Percentiles rank a stretch among this genome's conserved stretches.
phyloP scores from a whole-genome alignment of 2,797 vertebrate genomes.

The Acrocephalus scirpaceus region DNA sequence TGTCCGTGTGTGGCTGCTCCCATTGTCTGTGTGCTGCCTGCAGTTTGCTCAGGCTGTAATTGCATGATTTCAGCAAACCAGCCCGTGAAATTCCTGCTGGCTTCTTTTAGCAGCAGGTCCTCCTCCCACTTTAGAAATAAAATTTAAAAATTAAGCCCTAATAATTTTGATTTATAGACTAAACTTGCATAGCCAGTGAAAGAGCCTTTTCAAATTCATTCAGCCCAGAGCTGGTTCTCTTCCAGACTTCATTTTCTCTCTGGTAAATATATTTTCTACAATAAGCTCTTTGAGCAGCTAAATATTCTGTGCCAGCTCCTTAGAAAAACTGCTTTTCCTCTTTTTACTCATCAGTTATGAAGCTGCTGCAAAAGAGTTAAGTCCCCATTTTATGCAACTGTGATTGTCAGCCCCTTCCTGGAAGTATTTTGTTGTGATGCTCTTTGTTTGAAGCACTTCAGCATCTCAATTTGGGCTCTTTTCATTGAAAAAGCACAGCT shows the following conservation, averaged over 20 bases:
- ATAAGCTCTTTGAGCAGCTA: neutral
- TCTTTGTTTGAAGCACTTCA: neutral
- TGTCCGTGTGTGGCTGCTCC: neutral
- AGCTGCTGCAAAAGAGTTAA: constrained; percentile 28
- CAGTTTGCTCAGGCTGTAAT: neutral
- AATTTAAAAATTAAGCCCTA: neutral
- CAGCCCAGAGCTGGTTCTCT: neutral
- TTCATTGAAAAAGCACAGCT: neutral
- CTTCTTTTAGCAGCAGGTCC: neutral
- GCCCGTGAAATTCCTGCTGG: neutral
- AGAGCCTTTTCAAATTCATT: constrained; percentile 28
- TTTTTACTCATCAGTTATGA: neutral
- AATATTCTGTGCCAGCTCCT: neutral
- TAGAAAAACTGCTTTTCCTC: neutral
- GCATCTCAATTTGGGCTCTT: neutral
- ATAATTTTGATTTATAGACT: neutral
- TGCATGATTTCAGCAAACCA: neutral
- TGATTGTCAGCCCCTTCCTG: neutral
- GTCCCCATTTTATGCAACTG: neutral
- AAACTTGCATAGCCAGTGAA: neutral
- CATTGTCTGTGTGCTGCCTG: neutral
- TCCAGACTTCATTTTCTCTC: constrained; percentile 32
- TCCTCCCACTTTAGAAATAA: neutral
- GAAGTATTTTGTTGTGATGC: neutral
- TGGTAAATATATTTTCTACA: constrained; percentile 10